Conservation (phyloP, 2,888 invertebrate species). For the Cantharis rufa region DNA sequence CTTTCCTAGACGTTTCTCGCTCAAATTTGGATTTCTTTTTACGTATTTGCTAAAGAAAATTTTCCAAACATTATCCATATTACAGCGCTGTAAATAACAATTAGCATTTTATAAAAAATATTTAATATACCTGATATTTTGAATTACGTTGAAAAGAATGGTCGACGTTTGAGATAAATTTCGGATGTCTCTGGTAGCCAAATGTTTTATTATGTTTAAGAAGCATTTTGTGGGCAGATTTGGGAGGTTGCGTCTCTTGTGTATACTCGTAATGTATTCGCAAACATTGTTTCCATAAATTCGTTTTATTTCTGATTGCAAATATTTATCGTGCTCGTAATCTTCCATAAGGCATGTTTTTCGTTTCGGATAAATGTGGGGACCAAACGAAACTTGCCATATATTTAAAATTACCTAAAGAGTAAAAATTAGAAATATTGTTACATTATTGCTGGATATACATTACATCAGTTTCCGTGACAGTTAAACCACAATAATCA, state of each 20-base stretch:
- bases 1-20: slow-evolving; percentile 19
- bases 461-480: slow-evolving; percentile 43
- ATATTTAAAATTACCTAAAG: slow-evolving; percentile 42
- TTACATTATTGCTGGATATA: neutral
- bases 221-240: slow-evolving; percentile 42
- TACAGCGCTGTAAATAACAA: slow-evolving; percentile 34
- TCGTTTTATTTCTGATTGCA: slow-evolving; percentile 42
- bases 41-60: slow-evolving; percentile 34
- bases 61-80: slow-evolving; percentile 36
- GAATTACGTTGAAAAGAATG: slow-evolving; percentile 41
- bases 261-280: slow-evolving; percentile 28
- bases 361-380: slow-evolving; percentile 42
- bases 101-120: neutral
- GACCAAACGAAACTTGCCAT: slow-evolving; percentile 44
- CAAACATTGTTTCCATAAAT: slow-evolving; percentile 41
- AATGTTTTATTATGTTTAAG: slow-evolving; percentile 37
- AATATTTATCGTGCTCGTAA: slow-evolving; percentile 38
- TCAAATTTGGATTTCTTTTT: slow-evolving; percentile 9
- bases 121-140: slow-evolving; percentile 12
- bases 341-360: slow-evolving; percentile 37
- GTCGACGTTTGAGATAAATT: slow-evolving; percentile 41
- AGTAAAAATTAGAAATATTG: neutral
- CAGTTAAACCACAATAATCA: slow-evolving; percentile 51
- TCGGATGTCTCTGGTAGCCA: slow-evolving; percentile 39
- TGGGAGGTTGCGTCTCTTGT: slow-evolving; percentile 33